These are phyloP conservation scores for Sprattus sprattus DNA, from an alignment of 2,113 vertebrate species.

Conservation along the genomic window DNA sequence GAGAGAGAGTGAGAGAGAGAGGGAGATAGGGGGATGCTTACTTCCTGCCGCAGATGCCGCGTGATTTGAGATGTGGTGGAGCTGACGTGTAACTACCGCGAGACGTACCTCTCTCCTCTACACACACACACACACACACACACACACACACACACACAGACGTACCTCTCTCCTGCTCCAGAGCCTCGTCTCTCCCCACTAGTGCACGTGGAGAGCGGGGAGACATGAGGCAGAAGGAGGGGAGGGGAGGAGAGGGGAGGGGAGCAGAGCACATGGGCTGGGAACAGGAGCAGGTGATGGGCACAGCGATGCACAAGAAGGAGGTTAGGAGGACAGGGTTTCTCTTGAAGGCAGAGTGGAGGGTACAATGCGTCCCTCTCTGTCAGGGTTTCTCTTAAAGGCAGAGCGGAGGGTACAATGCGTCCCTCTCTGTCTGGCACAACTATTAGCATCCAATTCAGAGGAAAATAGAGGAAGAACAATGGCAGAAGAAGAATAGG, in stretches of 20 bases:
- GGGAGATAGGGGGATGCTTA: neutral
- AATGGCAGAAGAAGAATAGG: neutral
- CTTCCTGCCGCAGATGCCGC: constrained; percentile 33
- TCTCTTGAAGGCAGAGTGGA: neutral
- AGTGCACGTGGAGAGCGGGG: neutral
- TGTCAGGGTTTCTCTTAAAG: neutral
- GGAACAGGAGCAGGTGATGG: neutral
- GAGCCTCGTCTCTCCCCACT: constrained; percentile 22
- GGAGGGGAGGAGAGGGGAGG: neutral
- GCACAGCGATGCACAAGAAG: constrained; percentile 1
- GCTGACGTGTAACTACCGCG: constrained; percentile 42
- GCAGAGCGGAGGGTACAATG: neutral
- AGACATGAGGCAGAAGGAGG: neutral
- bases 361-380: neutral
- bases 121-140: too few relatives aligned
- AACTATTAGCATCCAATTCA: constrained; percentile 15
- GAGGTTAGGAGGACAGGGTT: neutral
- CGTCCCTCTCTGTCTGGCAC: neutral
- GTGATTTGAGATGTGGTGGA: constrained; percentile 34
- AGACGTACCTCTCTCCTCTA: constrained; percentile 35
- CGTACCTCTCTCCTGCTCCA: constrained; percentile 21
- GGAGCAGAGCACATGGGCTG: neutral
- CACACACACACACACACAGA: too few relatives aligned
- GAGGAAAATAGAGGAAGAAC: neutral
- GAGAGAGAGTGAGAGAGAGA: neutral